Percentiles rank a stretch among this genome's conserved stretches.
These are phyloP conservation scores for Mobula hypostoma DNA, from an alignment of 2,113 vertebrate genomes.

Conservation along the genomic window DNA sequence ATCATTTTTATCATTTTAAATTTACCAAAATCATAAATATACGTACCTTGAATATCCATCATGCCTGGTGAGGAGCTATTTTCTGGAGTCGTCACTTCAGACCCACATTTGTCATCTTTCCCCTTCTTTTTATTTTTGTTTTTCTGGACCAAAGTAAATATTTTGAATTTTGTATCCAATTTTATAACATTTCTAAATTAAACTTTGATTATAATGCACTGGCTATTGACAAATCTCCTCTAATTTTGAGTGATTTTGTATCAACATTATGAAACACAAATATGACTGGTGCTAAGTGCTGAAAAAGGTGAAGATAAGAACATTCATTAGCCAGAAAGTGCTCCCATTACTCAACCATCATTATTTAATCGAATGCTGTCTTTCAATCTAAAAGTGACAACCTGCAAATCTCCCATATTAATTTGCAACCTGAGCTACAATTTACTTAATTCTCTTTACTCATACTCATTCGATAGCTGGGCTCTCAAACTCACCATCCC, in stretches of 20 bases:
- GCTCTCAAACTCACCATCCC: neutral
- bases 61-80: constrained; percentile 95
- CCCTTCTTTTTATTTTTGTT: constrained; percentile 93
- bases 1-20: neutral
- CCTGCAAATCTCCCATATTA: neutral
- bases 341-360: neutral
- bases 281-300: neutral
- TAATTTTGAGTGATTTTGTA: neutral
- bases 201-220: neutral
- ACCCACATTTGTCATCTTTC: constrained; percentile 91
- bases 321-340: neutral
- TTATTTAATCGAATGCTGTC: neutral
- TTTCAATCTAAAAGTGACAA: neutral
- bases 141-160: constrained; percentile 62
- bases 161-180: neutral
- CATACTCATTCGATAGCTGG: neutral
- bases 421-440: neutral
- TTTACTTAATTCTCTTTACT: neutral
- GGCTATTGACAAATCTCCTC: neutral
- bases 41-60: constrained; percentile 95
- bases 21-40: neutral
- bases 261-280: neutral
- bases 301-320: neutral
- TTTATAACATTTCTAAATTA: neutral
- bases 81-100: constrained; percentile 88